A percentile compares a stretch with the other conserved stretches of the same genome.
Conservation (phyloP, 2,797 vertebrate genomes). For the Ctenopoma kingsleyae region DNA sequence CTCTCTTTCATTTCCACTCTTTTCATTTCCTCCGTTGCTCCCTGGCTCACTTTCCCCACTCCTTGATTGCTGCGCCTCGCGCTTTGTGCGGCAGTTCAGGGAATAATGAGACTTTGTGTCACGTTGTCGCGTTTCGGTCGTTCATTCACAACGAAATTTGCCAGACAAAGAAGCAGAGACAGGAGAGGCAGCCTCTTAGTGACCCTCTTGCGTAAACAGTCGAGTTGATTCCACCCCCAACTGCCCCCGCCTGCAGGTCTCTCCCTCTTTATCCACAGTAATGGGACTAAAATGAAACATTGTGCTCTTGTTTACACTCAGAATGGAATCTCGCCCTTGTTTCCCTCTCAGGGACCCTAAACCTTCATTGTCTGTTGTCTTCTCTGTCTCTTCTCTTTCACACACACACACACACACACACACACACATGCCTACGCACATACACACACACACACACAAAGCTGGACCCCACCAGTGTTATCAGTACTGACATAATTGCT, state of each 20-base stretch:
- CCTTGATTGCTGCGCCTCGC: slow-evolving; percentile 53
- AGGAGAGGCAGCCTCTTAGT: slow-evolving; percentile 53
- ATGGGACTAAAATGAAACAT: slow-evolving; percentile 70
- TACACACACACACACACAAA: slow-evolving; percentile 33
- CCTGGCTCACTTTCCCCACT: slow-evolving; percentile 27
- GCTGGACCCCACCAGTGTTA: slow-evolving; percentile 14
- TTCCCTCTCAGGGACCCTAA: slow-evolving; percentile 46
- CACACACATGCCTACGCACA: too few species aligned
- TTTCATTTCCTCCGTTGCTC: slow-evolving; percentile 52
- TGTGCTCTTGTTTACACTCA: slow-evolving; percentile 69
- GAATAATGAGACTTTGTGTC: slow-evolving; percentile 70
- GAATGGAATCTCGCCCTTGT: slow-evolving; percentile 49
- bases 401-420: slow-evolving; percentile 33
- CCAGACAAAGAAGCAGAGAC: slow-evolving; percentile 41
- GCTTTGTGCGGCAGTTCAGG: slow-evolving; percentile 47
- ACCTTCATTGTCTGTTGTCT: slow-evolving; percentile 55
- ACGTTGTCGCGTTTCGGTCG: slow-evolving; percentile 19
- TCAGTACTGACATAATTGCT: slow-evolving; percentile 39
- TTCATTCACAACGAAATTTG: slow-evolving; percentile 58
- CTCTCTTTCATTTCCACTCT: slow-evolving; percentile 44
- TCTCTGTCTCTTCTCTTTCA: slow-evolving; percentile 30
- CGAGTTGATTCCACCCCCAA: background rate
- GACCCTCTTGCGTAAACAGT: slow-evolving; percentile 75
- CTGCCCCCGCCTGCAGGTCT: slow-evolving; percentile 19
- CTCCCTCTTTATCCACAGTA: slow-evolving; percentile 63